Base-by-base conservation (phyloP, 35 echinoderm and acorn worm species). In the Lytechinus pictus region DNA sequence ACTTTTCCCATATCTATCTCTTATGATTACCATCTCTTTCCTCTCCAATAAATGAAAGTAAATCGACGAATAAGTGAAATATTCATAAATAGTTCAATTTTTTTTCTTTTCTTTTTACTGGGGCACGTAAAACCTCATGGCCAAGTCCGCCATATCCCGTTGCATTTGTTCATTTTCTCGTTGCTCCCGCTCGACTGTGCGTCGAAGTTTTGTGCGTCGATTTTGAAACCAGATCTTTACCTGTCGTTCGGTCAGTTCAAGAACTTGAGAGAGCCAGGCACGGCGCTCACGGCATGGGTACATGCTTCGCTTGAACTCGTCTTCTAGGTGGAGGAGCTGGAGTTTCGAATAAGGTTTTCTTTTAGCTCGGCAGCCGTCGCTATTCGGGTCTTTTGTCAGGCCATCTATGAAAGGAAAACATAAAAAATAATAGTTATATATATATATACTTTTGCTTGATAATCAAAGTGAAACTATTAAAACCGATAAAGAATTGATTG, bases 141-240 rank as follows among this genome's bases (percentile, higher is more conserved):
- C 98, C 53, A 99, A 95, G 28, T 92, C 97, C 24, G 97, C 98
- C 98, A 99, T 99, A 86, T 99, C 98, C 52, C 98, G 55, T 90
- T 97, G 98, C 98, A 99, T 99, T 89, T 99, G 98, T 54, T 96
- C 98, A 72, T 99, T 97, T 72, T 99, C 98, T 21, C 97, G 94
- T 61, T 97, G 95, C 95, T 99, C 98, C 61, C 98, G 94, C 95
- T 99, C 98, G 95, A 97, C 95, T 27, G 98, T 97, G n/a, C 98
- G 96, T 86, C 97, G 97, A 96, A 99, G 87, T 86, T 99, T 99
- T 4, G 98, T 99, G 27, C 98, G 98, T 51, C 98, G 96, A 60
- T 99, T 99, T 91, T 99, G 98, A 58, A 99, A 99, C 98, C 98
- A 99, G 87, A 99, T 99, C 90, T 99, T 99, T 8, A 99, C 98